Base-by-base conservation (phyloP, 2,797 vertebrate genomes). In the Spinus olivaceus region DNA sequence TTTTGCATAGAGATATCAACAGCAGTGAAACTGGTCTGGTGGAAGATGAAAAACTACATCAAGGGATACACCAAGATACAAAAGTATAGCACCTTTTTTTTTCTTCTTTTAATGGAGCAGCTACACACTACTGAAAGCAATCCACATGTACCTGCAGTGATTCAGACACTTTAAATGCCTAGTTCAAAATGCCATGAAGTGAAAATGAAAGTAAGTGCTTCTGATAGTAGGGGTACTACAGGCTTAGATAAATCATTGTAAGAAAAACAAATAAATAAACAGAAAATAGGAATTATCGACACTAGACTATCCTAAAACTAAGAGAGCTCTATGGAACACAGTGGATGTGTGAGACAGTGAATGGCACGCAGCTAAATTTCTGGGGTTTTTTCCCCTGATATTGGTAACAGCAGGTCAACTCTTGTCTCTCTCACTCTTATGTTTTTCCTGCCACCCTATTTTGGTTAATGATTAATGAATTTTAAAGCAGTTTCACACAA, bases 161-260 rank as follows among this genome's bases (percentile, higher is more conserved):
- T 66, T 86, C 56, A 86, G 74, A 84, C 30, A 70, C 51, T 90
- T 95, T 53, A 46, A 94, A 85, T 0, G 1, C 23, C 27, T 53
- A 59, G 46, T 54, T 92, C 50, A 87, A 86, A 91, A 84, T 42
- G 33, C 50, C 46, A 71, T 81, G 87, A 93, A 97, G 30, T 81
- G 94, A 97, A 97, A 98, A 94, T 74, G 80, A 97, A 92, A 95
- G 96, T 87, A 93, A 95, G 76, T 53, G 17, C 33, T 91, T 56
- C 49, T 76, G 61, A 83, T 77, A 95, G 74, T 56, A 71, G 37
- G 64, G 16, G 9, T 6, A 88, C 46, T 81, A 33, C 47, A 93
- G 84, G 84, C 76, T 96, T 77, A 96, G 51, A 44, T 63, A 76
- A 54, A 42, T 7, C 15, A 51, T 44, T 80, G 17, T 24, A 63